These are phyloP conservation scores for Amblyornis subalaris DNA, from an alignment of 2,113 vertebrate species.

Conservation along the genomic window DNA sequence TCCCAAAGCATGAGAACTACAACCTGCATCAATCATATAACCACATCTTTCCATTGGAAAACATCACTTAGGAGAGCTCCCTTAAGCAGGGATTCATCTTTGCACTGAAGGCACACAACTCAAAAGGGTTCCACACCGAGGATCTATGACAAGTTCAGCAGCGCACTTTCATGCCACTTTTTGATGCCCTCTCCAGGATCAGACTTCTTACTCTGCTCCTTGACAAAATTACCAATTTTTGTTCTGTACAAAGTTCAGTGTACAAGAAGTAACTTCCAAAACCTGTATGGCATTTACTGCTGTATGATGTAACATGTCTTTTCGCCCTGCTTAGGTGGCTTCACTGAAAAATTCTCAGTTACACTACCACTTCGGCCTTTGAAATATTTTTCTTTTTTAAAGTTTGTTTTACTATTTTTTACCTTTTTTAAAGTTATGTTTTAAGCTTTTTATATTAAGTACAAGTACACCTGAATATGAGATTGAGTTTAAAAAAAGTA, in stretches of 20 bases:
- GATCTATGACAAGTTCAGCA: background rate
- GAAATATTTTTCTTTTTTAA: fast-evolving
- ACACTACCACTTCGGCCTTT: background rate
- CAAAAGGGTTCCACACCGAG: background rate
- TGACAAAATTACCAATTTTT: background rate
- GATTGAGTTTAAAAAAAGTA: background rate
- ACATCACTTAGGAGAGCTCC: background rate
- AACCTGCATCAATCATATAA: background rate
- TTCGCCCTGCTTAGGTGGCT: background rate
- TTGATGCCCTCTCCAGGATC: background rate
- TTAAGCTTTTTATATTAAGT: background rate
- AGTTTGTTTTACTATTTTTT: background rate
- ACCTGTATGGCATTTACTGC: background rate
- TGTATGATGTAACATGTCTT: background rate
- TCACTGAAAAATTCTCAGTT: background rate
- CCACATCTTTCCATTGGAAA: background rate
- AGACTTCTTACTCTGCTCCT: background rate
- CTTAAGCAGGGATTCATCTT: background rate
- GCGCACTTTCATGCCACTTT: background rate
- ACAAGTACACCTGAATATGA: background rate
- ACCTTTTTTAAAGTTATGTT: background rate
- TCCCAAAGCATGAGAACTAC: background rate
- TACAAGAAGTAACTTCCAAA: background rate
- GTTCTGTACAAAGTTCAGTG: background rate
- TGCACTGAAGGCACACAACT: background rate